Conservation (phyloP, 2,888 invertebrate species). For the Athalia cordata region DNA sequence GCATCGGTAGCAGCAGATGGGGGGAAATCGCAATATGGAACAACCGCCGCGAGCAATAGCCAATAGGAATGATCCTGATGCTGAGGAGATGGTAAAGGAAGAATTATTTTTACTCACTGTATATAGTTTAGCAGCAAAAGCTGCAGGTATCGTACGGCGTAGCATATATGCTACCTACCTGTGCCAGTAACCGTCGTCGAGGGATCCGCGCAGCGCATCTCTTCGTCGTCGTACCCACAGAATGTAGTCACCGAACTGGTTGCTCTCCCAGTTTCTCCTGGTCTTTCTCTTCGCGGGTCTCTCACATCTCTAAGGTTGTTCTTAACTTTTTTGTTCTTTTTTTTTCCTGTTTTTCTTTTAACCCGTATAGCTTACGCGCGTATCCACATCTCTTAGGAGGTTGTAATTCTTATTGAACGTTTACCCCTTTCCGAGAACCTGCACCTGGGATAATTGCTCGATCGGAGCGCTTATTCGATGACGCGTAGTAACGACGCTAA, state of each 20-base stretch:
- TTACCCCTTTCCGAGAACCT: background rate
- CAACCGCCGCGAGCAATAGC: background rate
- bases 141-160: background rate
- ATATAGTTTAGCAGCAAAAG: constrained; percentile 25
- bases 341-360: background rate
- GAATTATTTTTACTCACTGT: constrained; percentile 41
- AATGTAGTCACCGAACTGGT: constrained; percentile 45
- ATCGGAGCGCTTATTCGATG: background rate
- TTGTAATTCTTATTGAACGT: background rate
- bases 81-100: background rate
- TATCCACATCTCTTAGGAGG: background rate
- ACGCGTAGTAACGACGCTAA: background rate
- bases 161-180: constrained; percentile 24
- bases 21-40: background rate
- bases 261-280: constrained; percentile 44
- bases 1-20: background rate
- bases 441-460: background rate
- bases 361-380: background rate
- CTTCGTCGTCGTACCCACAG: constrained; percentile 19
- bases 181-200: constrained; percentile 5
- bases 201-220: background rate
- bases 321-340: background rate
- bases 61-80: background rate
- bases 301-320: background rate
- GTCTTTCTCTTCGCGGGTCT: constrained; percentile 13